Conservation (phyloP, 2,113 vertebrate genomes). For the Mormyrus iriodes region DNA sequence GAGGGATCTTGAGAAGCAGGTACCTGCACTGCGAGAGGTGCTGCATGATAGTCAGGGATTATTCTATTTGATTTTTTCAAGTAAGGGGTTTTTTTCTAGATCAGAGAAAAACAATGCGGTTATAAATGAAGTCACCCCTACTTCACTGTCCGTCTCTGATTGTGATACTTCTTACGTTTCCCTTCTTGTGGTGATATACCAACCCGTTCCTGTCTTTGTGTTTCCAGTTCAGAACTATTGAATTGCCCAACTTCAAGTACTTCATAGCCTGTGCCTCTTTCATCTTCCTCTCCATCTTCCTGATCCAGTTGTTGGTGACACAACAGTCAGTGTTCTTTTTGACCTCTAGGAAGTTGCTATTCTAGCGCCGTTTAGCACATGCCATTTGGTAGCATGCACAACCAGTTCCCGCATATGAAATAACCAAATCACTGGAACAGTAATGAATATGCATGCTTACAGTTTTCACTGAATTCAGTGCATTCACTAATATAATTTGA, state of each 20-base stretch:
- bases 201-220: background rate
- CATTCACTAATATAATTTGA: background rate
- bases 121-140: background rate
- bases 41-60: background rate
- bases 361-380: background rate
- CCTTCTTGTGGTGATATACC: background rate
- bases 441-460: background rate
- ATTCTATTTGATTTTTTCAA: background rate
- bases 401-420: background rate
- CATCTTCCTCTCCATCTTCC: constrained; percentile 82
- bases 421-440: background rate
- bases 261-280: constrained; percentile 77
- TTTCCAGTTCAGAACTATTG: constrained; percentile 78
- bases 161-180: background rate
- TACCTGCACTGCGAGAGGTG: constrained; percentile 34
- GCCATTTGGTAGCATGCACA: background rate
- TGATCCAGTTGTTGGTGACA: constrained; percentile 77
- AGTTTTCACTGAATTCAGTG: background rate
- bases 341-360: background rate
- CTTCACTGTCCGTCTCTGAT: background rate
- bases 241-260: constrained; percentile 74
- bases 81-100: background rate
- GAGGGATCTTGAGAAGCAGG: constrained; percentile 83
- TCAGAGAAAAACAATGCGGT: background rate
- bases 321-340: constrained; percentile 59